Evolutionary conservation across 2,797 vertebrate genomes (phyloP), one percentile per base, ranked within the genome.

Genomic region (Rhabdophis nuchalis): DNA sequence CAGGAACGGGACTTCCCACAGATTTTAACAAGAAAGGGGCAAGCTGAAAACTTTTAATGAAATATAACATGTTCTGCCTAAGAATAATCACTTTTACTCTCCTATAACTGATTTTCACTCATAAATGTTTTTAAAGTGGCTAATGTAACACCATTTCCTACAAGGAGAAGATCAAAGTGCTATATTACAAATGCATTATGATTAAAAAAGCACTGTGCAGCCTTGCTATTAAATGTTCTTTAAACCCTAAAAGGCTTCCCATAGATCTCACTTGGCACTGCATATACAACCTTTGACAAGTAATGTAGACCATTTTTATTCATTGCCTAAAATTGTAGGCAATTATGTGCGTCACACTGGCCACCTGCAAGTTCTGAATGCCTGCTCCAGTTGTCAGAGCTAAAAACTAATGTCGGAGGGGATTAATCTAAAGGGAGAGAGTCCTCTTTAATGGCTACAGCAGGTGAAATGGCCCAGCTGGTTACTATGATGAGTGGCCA

Each of bases 251-350:
- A 99, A 99, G 98, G 98, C 98, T 98, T 98, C 99, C 99, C 98
- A 99, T 99, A 99, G 99, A 99, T 99, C 98, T 99, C 98, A 98
- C 98, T 99, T 99, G 98, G 98, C 98, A 98, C 98, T 98, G 98
- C 98, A 98, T 98, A 99, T 98, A 98, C 99, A 99, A 99, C 99
- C 99, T 99, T 99, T 99, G 99, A 99, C 99, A 99, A 99, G 99
- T 99, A 99, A 99, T 99, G 99, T 99, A 99, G 99, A 99, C 99
- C 98, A 99, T 99, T 99, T 99, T 99, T 99, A 99, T 99, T 99
- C 99, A 99, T 99, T 99, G 99, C 99, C 99, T 99, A 99, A 99
- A 99, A 99, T 99, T 99, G 99, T 99, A 99, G 98, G 99, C 99
- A 99, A 99, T 99, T 99, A 99, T 98, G 98, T 99, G 98, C 98